Percentiles rank a stretch among this genome's conserved stretches.
Conservation (phyloP, 2,113 vertebrate genomes). For the Archilochus colubris region DNA sequence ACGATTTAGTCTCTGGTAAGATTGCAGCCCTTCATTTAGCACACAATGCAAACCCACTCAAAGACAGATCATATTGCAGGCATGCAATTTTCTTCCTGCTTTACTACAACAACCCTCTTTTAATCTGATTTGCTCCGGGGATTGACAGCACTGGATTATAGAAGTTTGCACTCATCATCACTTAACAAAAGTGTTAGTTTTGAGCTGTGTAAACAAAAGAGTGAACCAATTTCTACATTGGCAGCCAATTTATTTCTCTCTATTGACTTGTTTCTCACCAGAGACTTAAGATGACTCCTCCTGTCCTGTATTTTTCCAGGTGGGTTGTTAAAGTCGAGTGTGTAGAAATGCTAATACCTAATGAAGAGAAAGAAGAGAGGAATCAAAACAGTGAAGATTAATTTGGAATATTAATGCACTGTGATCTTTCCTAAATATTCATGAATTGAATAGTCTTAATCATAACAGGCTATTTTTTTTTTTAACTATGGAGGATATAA, state of each 20-base stretch:
- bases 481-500: not conserved
- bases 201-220: slow-evolving; percentile 22
- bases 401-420: not conserved
- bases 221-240: not conserved
- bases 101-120: slow-evolving; percentile 2
- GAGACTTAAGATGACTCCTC: not conserved
- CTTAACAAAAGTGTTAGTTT: slow-evolving; percentile 24
- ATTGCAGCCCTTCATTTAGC: slow-evolving; percentile 23
- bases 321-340: not conserved
- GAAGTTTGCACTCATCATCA: slow-evolving; percentile 37
- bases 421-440: not conserved
- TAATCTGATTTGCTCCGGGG: slow-evolving; percentile 27
- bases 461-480: not conserved
- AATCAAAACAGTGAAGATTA: not conserved
- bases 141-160: slow-evolving; percentile 23
- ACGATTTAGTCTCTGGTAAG: not conserved
- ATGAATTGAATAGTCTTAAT: not conserved
- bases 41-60: not conserved
- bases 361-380: slow-evolving; percentile 7
- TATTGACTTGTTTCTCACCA: not conserved
- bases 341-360: not conserved
- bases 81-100: slow-evolving; percentile 22
- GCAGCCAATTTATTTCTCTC: slow-evolving; percentile 13
- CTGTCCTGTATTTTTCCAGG: slow-evolving; percentile 16
- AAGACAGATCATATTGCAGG: not conserved